phyloP scores from a whole-genome alignment of 2,113 vertebrate genomes.

The Ondatra zibethicus region DNA sequence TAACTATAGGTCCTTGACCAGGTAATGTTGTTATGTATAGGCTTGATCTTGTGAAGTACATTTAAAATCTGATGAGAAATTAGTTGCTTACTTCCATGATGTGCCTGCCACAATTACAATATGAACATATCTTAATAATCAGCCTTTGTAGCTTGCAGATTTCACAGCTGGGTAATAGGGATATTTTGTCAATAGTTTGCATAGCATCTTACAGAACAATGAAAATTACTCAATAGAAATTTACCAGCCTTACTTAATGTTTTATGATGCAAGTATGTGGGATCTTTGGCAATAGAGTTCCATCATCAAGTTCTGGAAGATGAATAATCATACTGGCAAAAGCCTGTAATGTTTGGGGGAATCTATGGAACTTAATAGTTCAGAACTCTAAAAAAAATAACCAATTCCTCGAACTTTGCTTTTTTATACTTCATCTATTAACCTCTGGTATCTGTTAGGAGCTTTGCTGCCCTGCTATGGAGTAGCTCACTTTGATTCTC shows the following conservation, averaged over 20 bases:
- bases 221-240: background rate
- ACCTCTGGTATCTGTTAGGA: background rate
- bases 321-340: background rate
- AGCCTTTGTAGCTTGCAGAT: background rate
- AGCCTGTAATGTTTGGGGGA: background rate
- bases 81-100: background rate
- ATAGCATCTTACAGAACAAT: background rate
- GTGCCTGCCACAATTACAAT: background rate
- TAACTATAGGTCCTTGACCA: background rate
- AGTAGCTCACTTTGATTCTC: background rate
- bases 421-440: background rate
- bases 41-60: background rate
- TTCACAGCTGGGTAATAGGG: background rate
- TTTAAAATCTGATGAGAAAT: background rate
- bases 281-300: background rate
- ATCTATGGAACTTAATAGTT: background rate
- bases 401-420: background rate
- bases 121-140: background rate
- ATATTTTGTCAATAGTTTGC: background rate
- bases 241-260: background rate
- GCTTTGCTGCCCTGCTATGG: background rate
- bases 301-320: background rate
- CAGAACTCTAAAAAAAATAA: background rate
- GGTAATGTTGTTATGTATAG: background rate
- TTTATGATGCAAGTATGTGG: background rate